phyloP scores from a whole-genome alignment of 2,797 vertebrate species.

The Coracias cyanogaster region DNA sequence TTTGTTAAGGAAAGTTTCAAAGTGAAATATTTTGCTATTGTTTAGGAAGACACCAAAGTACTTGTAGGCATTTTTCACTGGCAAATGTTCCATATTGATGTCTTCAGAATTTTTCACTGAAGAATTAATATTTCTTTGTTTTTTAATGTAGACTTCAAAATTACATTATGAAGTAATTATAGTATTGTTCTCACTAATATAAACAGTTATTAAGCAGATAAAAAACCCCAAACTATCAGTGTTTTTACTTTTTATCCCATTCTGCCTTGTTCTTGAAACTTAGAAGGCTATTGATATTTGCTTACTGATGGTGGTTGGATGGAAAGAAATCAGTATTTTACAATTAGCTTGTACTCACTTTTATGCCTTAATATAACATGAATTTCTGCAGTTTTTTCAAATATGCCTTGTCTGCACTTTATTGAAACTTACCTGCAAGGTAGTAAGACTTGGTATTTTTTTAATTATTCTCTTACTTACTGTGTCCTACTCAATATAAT shows the following conservation, averaged over 20 bases:
- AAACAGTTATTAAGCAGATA: background rate
- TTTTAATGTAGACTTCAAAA: background rate
- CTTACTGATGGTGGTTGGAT: background rate
- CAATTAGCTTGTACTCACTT: background rate
- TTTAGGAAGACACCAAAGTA: background rate
- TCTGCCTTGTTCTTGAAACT: background rate
- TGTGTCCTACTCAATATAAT: background rate
- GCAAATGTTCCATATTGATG: background rate
- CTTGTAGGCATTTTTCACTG: background rate
- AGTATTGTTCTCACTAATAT: background rate
- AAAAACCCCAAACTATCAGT: background rate
- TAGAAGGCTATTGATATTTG: fast-evolving
- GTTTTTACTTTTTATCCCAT: background rate
- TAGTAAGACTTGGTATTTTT: background rate
- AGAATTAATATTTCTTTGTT: background rate
- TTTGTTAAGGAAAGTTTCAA: background rate
- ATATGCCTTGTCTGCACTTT: background rate
- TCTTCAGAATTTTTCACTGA: background rate
- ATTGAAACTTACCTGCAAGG: fast-evolving
- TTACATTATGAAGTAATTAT: background rate
- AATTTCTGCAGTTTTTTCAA: background rate
- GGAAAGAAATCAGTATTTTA: background rate
- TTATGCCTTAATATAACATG: background rate
- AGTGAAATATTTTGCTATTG: background rate
- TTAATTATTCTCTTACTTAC: background rate